Base-by-base conservation (phyloP, 2,888 invertebrate species). In the Tineola bisselliella region DNA sequence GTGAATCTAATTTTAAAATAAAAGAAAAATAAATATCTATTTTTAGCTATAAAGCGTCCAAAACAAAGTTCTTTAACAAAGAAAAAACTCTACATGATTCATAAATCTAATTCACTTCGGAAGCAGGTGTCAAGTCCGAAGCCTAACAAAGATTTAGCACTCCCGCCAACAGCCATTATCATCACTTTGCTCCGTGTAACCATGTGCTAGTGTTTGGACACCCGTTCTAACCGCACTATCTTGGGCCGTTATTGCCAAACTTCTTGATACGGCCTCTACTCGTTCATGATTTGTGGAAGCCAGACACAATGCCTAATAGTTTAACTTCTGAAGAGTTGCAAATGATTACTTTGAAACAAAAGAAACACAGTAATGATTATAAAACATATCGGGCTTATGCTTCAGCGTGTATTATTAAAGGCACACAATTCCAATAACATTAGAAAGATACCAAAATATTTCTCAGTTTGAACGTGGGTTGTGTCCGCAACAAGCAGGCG, bases 71-170 rank as follows among this genome's bases (percentile, higher is more conserved):
- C 2, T 25, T 6, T 25, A 6, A 25, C 25, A 38, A 38, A 12
- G 10, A 38, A 38, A 38, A 38, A 38, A 38, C 38, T 38, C n/a
- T n/a, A 38, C 38, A 17, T 48, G 48, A 48, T 48, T 48, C 48
- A 48, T 48, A 48, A 48, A 48, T 48, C 48, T 48, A 48, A 48
- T 48, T 48, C 48, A 48, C 48, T 48, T 48, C 48, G 48, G 48
- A 48, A 48, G 48, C 48, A 54, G 54, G 54, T 25, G 54, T 54
- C 54, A 48, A 10, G 48, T 48, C 48, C 48, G 54, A 12, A 54
- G n/a, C 4, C 33, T 62, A 62, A 62, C 59, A 52, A 58, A 62
- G 62, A 62, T 62, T 62, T 59, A 62, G 31, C 52, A 33, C 44
- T 15, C 38, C 52, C 25, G 56, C 59, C 44, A 59, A 59, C 62